Evolutionary conservation across 2,888 invertebrate species (phyloP), one percentile per base, ranked within the genome.

Genomic region (Tetragonula carbonaria): DNA sequence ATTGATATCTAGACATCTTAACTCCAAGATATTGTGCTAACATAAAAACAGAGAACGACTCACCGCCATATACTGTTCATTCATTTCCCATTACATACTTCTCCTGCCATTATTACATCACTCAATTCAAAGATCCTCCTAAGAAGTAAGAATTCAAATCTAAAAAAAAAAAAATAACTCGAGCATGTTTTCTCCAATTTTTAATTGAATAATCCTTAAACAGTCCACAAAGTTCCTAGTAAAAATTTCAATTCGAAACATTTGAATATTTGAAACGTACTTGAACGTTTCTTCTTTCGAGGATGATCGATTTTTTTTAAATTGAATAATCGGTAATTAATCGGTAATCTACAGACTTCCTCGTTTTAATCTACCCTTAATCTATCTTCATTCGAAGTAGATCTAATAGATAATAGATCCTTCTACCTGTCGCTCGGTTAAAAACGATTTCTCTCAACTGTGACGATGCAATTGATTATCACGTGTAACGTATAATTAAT

Each of bases 1-100:
- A 68, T 82, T 74, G 74, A 75, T 70, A 75, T 38, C n/a, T 59
- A 50, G 57, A 51, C 68, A 62, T n/a, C 62, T 78, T 78, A 75
- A 86, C 80, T 80, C 76, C 23, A 86, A 33, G 63, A 21, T 21
- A 33, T 63, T 67, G 45, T 13, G 45, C 13, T 68, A 59, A 45
- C n/a, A 16, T 45, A 59, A 66, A 67, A 23, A 80, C 57, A 57
- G 45, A 71, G 53, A 72, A 59, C 4, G n/a, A 38, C 65, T n/a
- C 14, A 23, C 18, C 53, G 11, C 8, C 14, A n/a, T 33, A 14
- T 21, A 45, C 45, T 8, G 0, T 74, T 38, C 23, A 65, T 65
- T 53, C 38, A 33, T n/a, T 53, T 8, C n/a, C 63, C n/a, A 13
- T 63, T 62, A 62, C 6, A 38, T 6, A 38, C 63, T 74, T 74